A percentile compares a stretch with the other conserved stretches of the same genome.
Evolutionary conservation across 2,113 vertebrate genomes (phyloP).

Genomic region (Engraulis encrasicolus): DNA sequence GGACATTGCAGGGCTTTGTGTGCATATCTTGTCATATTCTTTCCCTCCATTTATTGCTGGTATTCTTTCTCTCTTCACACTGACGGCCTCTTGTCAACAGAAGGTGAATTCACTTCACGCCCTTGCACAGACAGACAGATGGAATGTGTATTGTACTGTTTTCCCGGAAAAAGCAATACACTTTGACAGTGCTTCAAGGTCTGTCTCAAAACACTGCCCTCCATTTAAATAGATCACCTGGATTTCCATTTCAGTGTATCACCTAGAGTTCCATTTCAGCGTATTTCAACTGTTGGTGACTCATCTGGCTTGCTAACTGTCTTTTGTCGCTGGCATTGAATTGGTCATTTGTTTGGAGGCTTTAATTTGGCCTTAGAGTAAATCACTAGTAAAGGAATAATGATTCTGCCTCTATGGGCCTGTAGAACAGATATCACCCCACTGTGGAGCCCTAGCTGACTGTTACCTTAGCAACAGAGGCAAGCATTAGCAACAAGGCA

Average conservation of each 20-base stretch:
- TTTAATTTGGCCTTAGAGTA: not conserved
- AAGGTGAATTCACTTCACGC: not conserved
- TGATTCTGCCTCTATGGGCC: not conserved
- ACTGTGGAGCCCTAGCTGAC: not conserved
- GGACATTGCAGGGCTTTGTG: not conserved
- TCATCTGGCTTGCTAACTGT: not conserved
- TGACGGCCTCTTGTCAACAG: not conserved
- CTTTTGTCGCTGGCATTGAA: not conserved
- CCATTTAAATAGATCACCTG: too few species aligned
- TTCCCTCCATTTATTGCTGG: not conserved
- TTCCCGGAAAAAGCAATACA: not conserved
- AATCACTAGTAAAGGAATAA: not conserved
- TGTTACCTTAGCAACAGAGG: not conserved
- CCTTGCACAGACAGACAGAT: not conserved
- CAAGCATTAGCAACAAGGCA: too few species aligned
- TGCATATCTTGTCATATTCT: not conserved
- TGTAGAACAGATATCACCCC: too few species aligned
- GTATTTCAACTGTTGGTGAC: too few species aligned
- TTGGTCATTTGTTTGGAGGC: not conserved
- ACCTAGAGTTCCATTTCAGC: too few species aligned
- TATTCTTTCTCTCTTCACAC: not conserved
- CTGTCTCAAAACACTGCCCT: not conserved
- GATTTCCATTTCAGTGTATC: too few species aligned
- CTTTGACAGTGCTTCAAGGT: not conserved
- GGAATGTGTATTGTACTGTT: not conserved